Evolutionary conservation across 2,797 vertebrate species (phyloP).

Genomic region (Fistularia tabacaria): DNA sequence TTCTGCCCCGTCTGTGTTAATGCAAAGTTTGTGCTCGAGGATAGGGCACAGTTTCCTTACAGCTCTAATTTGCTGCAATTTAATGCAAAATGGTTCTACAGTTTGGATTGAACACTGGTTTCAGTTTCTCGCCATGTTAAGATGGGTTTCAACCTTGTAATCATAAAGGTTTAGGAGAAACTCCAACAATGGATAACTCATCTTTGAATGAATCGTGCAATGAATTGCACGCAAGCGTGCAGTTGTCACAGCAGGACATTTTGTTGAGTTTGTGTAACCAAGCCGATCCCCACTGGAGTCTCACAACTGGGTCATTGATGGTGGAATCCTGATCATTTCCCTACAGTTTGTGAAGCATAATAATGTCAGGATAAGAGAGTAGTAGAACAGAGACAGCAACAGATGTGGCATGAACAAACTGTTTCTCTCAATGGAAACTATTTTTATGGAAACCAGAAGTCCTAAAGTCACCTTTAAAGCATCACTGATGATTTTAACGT

Average conservation of each 20-base stretch:
- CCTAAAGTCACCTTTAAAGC: too few relatives aligned
- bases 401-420: conserved; percentile 6
- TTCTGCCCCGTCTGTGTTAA: not conserved
- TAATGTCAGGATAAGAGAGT: conserved; percentile 4
- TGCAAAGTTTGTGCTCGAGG: not conserved
- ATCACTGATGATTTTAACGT: too few relatives aligned
- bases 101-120: not conserved
- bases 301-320: conserved; percentile 23
- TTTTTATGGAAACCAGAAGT: too few relatives aligned
- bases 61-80: not conserved
- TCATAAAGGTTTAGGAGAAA: not conserved
- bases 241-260: conserved; percentile 29
- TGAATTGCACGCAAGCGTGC: conserved; percentile 21
- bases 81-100: too few relatives aligned
- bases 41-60: not conserved
- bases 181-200: conserved; percentile 11
- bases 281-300: conserved; percentile 32
- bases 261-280: conserved; percentile 33
- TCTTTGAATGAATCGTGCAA: conserved; percentile 23
- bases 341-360: conserved; percentile 12
- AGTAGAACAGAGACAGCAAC: conserved; percentile 11
- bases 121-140: not conserved
- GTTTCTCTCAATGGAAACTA: too few relatives aligned
- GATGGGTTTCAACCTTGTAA: conserved; percentile 1
- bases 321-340: conserved; percentile 31